These are phyloP conservation scores for Elephas maximus DNA, from an alignment of 2,113 vertebrate species.

Conservation along the genomic window DNA sequence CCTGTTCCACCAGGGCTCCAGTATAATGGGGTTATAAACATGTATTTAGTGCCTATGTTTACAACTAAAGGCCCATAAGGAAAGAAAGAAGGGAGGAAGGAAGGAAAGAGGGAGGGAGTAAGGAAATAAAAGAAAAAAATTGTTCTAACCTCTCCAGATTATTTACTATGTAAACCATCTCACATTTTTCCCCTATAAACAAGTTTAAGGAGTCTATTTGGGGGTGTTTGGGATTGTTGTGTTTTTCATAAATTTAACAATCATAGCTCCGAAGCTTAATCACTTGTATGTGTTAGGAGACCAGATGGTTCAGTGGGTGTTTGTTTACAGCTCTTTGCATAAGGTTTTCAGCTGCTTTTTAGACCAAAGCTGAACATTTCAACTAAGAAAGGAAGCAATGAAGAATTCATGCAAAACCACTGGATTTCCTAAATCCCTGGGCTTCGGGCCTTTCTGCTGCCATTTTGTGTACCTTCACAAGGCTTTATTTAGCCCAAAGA, in stretches of 20 bases:
- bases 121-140: neutral
- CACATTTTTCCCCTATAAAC: slow-evolving; percentile 1
- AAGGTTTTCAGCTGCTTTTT: slow-evolving; percentile 75
- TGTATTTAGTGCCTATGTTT: neutral
- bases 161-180: slow-evolving; percentile 50
- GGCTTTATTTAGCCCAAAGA: neutral
- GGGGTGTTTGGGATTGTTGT: slow-evolving; percentile 76
- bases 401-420: slow-evolving; percentile 1
- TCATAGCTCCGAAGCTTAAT: slow-evolving; percentile 82
- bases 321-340: slow-evolving; percentile 83
- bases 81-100: neutral
- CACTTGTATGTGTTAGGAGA: slow-evolving; percentile 81
- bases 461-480: neutral
- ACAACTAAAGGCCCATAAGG: neutral
- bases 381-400: slow-evolving; percentile 39
- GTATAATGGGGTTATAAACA: neutral
- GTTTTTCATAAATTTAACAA: slow-evolving; percentile 81
- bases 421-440: neutral
- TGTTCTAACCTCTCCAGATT: neutral
- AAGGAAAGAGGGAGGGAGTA: neutral
- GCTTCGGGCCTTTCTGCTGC: neutral
- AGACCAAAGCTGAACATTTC: slow-evolving; percentile 75
- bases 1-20: no score
- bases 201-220: slow-evolving; percentile 66
- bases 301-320: slow-evolving; percentile 84